Percentiles rank a stretch among this genome's conserved stretches.
These are phyloP conservation scores for Nestor notabilis DNA, from an alignment of 2,113 vertebrate species.

Conservation along the genomic window DNA sequence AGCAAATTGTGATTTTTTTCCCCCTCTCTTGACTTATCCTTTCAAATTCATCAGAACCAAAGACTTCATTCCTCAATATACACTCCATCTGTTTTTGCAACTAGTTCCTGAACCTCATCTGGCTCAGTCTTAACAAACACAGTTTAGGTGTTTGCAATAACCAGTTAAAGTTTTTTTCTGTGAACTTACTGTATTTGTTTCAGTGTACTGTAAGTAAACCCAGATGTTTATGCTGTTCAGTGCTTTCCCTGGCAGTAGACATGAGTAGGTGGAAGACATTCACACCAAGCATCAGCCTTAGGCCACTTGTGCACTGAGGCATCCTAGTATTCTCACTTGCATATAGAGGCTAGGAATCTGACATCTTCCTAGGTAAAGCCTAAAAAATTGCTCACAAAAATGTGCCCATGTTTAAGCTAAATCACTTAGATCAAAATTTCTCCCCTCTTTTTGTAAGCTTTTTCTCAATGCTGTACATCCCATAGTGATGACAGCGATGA, in stretches of 20 bases:
- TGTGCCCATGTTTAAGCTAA: neutral
- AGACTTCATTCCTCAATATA: neutral
- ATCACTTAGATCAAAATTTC: neutral
- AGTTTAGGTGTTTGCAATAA: neutral
- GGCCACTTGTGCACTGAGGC: neutral
- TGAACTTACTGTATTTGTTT: neutral
- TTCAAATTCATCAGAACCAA: neutral
- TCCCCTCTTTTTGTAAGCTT: neutral
- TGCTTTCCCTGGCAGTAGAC: neutral
- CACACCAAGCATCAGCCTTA: neutral
- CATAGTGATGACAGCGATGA: neutral
- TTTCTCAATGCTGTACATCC: neutral
- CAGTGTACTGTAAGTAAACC: neutral
- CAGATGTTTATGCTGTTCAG: neutral
- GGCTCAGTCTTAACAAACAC: neutral
- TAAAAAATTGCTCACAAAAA: neutral
- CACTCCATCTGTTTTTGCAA: neutral
- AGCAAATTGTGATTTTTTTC: neutral
- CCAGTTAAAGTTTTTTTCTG: neutral
- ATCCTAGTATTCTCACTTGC: neutral
- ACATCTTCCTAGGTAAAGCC: neutral
- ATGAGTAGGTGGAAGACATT: neutral
- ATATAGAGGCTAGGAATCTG: neutral
- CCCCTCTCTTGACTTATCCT: neutral
- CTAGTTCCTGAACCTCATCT: neutral